These are phyloP conservation scores for Tachina lurida DNA, from an alignment of 2,888 invertebrate species.

Conservation along the genomic window DNA sequence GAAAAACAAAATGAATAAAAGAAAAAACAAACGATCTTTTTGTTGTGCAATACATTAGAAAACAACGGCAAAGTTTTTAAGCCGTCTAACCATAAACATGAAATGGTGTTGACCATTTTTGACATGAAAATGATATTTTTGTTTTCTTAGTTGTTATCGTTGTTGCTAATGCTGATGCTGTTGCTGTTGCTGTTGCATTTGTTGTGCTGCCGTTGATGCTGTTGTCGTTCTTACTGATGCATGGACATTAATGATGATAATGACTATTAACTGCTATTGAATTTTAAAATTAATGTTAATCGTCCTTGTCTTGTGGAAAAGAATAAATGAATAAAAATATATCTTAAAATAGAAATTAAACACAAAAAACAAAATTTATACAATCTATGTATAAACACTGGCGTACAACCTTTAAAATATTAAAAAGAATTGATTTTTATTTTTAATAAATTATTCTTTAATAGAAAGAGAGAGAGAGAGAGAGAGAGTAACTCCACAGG, in stretches of 20 bases:
- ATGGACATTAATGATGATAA: conserved; percentile 80
- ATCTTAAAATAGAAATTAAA: not conserved
- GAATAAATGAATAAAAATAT: conserved; percentile 47
- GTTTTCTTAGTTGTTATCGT: conserved; percentile 3
- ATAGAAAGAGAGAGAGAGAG: too few relatives aligned
- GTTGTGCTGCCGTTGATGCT: conserved; percentile 10
- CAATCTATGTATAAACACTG: conserved; percentile 8
- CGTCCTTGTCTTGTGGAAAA: conserved; percentile 27
- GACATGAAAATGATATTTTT: conserved; percentile 78
- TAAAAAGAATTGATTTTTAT: not conserved
- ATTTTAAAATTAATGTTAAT: conserved; percentile 69
- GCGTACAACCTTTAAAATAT: conserved; percentile 29
- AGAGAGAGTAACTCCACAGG: not conserved
- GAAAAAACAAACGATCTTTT: not conserved
- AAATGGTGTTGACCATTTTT: conserved; percentile 71
- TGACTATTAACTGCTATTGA: conserved; percentile 77
- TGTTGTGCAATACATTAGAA: conserved; percentile 42
- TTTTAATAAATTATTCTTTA: not conserved
- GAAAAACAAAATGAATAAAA: conserved; percentile 7
- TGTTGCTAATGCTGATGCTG: conserved; percentile 3
- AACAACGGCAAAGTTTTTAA: conserved; percentile 49
- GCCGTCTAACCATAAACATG: conserved; percentile 59
- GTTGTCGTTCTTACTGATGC: conserved; percentile 72
- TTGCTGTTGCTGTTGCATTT: not conserved
- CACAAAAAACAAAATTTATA: not conserved